These are phyloP conservation scores for Leuctra nigra DNA, from an alignment of 2,888 invertebrate species.

Conservation along the genomic window DNA sequence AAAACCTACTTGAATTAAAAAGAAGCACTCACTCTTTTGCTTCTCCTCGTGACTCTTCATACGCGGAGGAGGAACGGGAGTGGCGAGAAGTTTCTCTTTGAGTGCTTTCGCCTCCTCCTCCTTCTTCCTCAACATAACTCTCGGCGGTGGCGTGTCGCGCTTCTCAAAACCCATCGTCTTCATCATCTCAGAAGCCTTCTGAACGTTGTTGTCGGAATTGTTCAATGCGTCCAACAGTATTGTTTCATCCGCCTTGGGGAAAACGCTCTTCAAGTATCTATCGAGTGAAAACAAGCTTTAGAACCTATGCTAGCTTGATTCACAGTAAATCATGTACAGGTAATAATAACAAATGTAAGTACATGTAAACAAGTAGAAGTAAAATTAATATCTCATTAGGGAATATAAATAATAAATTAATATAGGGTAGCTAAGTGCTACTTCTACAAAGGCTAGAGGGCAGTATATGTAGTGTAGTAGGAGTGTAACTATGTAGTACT, in stretches of 20 bases:
- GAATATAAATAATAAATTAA: too few relatives aligned
- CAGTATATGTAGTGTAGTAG: too few relatives aligned
- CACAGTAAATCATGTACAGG: background rate
- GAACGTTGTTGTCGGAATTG: slow-evolving; percentile 85
- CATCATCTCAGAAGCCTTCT: slow-evolving; percentile 76
- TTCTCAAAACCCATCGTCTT: slow-evolving; percentile 76
- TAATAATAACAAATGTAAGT: too few relatives aligned
- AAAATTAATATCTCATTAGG: too few relatives aligned
- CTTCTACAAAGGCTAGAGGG: too few relatives aligned
- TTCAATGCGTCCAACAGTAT: slow-evolving; percentile 74
- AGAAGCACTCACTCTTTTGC: slow-evolving; percentile 48
- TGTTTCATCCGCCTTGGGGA: slow-evolving; percentile 85
- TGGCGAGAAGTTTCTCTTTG: slow-evolving; percentile 34
- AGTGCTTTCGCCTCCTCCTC: slow-evolving; percentile 36
- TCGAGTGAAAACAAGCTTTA: slow-evolving; percentile 3
- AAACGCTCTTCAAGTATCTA: slow-evolving; percentile 87
- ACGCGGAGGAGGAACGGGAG: slow-evolving; percentile 51
- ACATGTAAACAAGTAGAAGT: too few relatives aligned
- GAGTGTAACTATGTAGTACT: too few relatives aligned
- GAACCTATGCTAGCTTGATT: too few relatives aligned
- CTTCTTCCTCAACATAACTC: slow-evolving; percentile 44
- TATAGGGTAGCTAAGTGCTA: too few relatives aligned
- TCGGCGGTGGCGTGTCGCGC: slow-evolving; percentile 57
- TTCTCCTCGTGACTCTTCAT: slow-evolving; percentile 65
- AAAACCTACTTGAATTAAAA: too few relatives aligned